Evolutionary conservation across 2,797 vertebrate species (phyloP), one percentile per base, ranked within the genome.

Genomic region (Schizopygopsis malacanthus): DNA sequence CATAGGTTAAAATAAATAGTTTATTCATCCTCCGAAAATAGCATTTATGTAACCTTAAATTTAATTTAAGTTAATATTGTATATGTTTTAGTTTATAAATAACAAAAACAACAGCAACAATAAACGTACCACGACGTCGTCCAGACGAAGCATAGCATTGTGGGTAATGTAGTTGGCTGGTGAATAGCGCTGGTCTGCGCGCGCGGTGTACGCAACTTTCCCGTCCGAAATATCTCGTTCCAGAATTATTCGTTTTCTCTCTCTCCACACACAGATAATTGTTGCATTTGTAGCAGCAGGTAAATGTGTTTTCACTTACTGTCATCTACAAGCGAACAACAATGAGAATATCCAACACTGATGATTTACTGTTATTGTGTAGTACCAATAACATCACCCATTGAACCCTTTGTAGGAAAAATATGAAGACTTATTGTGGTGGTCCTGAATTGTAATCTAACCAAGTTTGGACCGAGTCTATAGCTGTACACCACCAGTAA

Each of bases 131-230:
- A 50, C 1, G 39, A 47, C 61, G 59, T 28, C 4, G 25, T 73
- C 10, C n/a, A 9, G 45, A 9, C 7, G 22, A 2, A 50, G 18
- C 0, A 54, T 0, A 28, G 93, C 7, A 91, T 91, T 80, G 63
- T 94, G 94, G 94, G 94, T 88, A 94, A 91, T 92, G 94, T 92
- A 94, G 95, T 88, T 69, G 43, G 1, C 10, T 43, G 12, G 12
- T 47, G 9, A 33, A 75, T 12, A 61, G 4, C n/a, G 59, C 59
- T 25, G 59, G 12, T 13, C 9, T 59, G 9, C 1, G 20, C 3
- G 18, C 54, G 6, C 45, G 11, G 3, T 47, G 3, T 45, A 56
- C 8, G 54, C 56, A 59, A n/a, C 22, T 63, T 33, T 33, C 5
- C 25, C 61, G 6, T 4, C 28, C 1, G 25, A 65, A 59, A 61